A percentile compares a stretch with the other conserved stretches of the same genome.
These are phyloP conservation scores for Tipula unca DNA, from an alignment of 2,888 invertebrate species.

Conservation along the genomic window DNA sequence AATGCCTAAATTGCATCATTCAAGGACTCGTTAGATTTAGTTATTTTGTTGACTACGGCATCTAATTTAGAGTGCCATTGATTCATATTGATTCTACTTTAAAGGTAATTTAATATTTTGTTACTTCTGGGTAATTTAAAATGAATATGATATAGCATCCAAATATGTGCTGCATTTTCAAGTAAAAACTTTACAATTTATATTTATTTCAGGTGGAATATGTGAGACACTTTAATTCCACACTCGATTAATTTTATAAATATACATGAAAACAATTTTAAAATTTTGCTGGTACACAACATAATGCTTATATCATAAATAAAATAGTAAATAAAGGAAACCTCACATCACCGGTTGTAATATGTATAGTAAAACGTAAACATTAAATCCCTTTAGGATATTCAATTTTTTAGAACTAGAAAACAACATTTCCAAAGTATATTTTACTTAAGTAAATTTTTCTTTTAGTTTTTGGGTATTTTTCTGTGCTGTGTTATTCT, in stretches of 20 bases:
- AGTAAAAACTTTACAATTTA: no score
- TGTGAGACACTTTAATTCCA: neutral
- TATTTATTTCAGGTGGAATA: neutral
- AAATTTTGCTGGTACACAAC: neutral
- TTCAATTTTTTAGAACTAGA: neutral
- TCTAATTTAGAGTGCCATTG: no score
- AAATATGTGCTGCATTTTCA: no score
- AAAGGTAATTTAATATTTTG: no score
- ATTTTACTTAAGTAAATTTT: conserved; percentile 1
- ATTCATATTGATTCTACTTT: no score
- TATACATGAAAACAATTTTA: neutral
- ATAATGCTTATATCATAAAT: neutral
- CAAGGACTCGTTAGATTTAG: no score
- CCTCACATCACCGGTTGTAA: neutral
- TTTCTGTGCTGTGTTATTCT: neutral
- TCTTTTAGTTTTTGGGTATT: neutral
- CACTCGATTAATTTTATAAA: neutral
- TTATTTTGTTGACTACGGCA: no score
- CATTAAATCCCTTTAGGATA: neutral
- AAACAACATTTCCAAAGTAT: neutral
- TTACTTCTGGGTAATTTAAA: no score
- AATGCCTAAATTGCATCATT: no score
- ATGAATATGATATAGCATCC: no score
- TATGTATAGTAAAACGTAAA: neutral
- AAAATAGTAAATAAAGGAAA: neutral